A percentile compares a stretch with the other conserved stretches of the same genome.
These are phyloP conservation scores for Petrolisthes manimaculis DNA, from an alignment of 2,888 invertebrate genomes.

Conservation along the genomic window DNA sequence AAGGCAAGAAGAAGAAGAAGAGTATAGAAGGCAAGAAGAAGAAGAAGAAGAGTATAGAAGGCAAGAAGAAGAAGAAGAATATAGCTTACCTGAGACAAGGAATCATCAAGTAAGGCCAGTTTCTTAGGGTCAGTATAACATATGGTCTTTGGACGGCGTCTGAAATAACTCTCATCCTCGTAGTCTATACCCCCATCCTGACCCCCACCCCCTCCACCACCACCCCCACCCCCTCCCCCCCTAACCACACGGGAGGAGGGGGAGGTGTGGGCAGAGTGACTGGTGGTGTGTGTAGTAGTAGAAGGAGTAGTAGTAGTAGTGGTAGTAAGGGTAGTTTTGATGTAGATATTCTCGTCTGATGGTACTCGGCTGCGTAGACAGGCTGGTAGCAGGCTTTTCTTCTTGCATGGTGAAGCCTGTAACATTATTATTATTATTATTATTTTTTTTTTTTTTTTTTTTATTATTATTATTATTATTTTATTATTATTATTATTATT, in stretches of 20 bases:
- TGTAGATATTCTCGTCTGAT: constrained; percentile 65
- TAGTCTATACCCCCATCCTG: constrained; percentile 49
- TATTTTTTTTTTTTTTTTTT: not conserved
- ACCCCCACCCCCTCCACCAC: not conserved
- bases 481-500: not conserved
- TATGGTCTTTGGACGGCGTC: constrained; percentile 64
- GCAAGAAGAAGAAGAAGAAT: not conserved
- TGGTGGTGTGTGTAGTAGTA: too few species aligned
- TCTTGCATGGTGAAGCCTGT: constrained; percentile 62
- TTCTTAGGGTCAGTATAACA: constrained; percentile 66
- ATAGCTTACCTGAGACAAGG: constrained; percentile 48
- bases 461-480: not conserved
- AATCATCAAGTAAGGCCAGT: constrained; percentile 61
- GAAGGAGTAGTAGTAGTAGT: too few species aligned
- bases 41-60: not conserved
- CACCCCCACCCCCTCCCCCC: too few species aligned
- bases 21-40: not conserved
- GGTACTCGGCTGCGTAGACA: constrained; percentile 64
- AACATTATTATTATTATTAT: not conserved
- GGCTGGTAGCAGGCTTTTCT: constrained; percentile 63
- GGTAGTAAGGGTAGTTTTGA: too few species aligned
- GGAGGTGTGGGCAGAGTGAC: constrained; percentile 48
- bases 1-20: not conserved
- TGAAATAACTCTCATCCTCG: constrained; percentile 64
- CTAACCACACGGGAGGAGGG: constrained; percentile 39